Evolutionary conservation across 2,113 vertebrate species (phyloP).

Genomic region (Forbesichthys agassizii): DNA sequence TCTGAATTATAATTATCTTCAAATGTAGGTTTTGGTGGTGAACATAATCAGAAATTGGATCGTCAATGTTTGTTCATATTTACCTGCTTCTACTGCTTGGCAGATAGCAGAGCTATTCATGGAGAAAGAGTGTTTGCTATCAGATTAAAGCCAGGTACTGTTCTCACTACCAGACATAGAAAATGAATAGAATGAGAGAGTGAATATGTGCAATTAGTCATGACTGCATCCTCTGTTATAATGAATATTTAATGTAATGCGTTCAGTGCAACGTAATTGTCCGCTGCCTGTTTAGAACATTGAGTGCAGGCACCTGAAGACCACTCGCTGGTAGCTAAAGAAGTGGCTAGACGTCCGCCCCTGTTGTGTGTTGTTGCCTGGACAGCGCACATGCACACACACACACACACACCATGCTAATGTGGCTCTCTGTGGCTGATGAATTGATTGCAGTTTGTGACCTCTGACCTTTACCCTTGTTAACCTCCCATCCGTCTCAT

Average conservation of each 20-base stretch:
- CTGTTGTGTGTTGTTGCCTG: slow-evolving; percentile 6
- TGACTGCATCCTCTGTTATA: too few relatives aligned
- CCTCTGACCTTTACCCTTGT: slow-evolving; percentile 59
- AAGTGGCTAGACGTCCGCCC: slow-evolving; percentile 13
- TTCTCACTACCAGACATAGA: background rate
- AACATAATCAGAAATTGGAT: background rate
- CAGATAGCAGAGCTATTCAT: slow-evolving; percentile 1
- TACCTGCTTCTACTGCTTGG: background rate
- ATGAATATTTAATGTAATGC: too few relatives aligned
- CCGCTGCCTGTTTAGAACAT: background rate
- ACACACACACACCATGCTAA: slow-evolving; percentile 14
- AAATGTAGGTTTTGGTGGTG: slow-evolving; percentile 7
- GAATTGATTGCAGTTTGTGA: slow-evolving; percentile 71
- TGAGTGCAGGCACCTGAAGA: background rate
- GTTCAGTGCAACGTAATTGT: too few relatives aligned
- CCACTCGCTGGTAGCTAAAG: background rate
- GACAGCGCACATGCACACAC: background rate
- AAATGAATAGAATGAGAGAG: background rate
- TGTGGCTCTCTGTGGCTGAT: slow-evolving; percentile 38
- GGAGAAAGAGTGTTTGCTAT: background rate
- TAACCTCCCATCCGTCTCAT: slow-evolving; percentile 29
- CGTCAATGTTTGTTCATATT: slow-evolving; percentile 7
- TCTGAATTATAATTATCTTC: too few relatives aligned
- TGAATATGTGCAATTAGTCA: background rate
- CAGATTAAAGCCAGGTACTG: background rate